Base-by-base conservation (phyloP, 2,888 invertebrate species). In the Netelia melanura region DNA sequence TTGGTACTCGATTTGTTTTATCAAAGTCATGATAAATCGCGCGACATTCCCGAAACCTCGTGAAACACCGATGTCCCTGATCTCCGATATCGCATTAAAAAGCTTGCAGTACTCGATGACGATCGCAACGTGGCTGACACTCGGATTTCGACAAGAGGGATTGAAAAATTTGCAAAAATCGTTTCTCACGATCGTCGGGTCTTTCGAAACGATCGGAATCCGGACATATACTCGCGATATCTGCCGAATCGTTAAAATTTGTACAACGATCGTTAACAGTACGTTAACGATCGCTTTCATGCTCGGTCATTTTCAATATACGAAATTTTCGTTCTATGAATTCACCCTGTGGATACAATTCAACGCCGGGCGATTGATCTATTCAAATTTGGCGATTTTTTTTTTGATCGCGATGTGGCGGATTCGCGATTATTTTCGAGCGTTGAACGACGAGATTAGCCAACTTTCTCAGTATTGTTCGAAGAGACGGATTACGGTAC, bases 141-240 rank as follows among this genome's bases (percentile, higher is more conserved):
- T 84, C 70, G 86, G 77, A 44, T 84, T 64, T 58, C 62, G 75
- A 75, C 84, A 84, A 21, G 70, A 84, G 21, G 11, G 56, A 65
- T 77, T 87, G 3, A 23, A 56, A 10, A 64, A 11, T 10, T 72
- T 85, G 17, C 61, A 84, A 11, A 80, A 81, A 44, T 56, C 30
- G 5, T 85, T 84, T 23, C 17, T 48, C 25, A 79, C 44, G 9
- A 78, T 71, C 6, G 38, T 74, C n/a, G 54, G 38, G 14, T 14
- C 56, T 48, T 79, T 68, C 21, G 30, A 23, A n/a, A n/a, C 23
- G 38, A 58, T 84, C 21, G 61, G 54, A 9, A 52, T 65, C 65
- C 65, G 23, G 1, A 25, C 43, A 0, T 17, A 25, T 72, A 30
- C 38, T 3, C 2, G 17, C n/a, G 54, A 65, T 6, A n/a, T 54